Percentiles rank a stretch among this genome's conserved stretches.
Evolutionary conservation across 2,113 vertebrate species (phyloP).

Genomic region (Xiphophorus maculatus): DNA sequence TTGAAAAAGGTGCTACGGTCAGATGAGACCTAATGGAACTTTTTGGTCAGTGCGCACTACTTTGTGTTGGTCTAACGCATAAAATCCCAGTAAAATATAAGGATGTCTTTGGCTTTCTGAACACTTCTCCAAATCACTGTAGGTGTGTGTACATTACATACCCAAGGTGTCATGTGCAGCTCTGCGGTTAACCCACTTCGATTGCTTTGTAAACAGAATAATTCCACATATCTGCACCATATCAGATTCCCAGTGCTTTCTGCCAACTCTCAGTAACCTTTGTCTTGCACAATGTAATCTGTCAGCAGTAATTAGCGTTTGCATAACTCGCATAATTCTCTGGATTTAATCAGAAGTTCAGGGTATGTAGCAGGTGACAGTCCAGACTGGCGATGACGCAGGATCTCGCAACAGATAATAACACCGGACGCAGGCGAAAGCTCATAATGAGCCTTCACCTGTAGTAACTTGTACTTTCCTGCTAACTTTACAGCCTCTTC

Average conservation of each 20-base stretch:
- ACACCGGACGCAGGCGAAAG: neutral
- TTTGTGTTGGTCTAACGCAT: too few species aligned
- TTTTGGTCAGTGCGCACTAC: too few species aligned
- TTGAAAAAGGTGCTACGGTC: too few species aligned
- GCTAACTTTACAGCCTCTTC: neutral
- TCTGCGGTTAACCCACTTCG: neutral
- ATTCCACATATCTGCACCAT: neutral
- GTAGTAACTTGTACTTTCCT: neutral
- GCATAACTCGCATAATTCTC: constrained; percentile 19
- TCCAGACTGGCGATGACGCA: constrained; percentile 1
- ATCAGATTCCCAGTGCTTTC: neutral
- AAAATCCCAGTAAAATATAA: neutral
- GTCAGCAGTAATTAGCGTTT: constrained; percentile 23
- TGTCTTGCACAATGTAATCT: constrained; percentile 24
- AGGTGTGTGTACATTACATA: constrained; percentile 11
- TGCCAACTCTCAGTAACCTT: neutral
- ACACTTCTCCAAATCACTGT: neutral
- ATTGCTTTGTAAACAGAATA: neutral
- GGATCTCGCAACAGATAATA: constrained; percentile 20
- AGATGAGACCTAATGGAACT: too few species aligned
- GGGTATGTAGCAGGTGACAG: constrained; percentile 31
- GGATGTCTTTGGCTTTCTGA: neutral
- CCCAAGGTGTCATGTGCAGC: constrained; percentile 35
- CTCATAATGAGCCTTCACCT: constrained; percentile 4
- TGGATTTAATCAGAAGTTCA: constrained; percentile 5